Conservation (phyloP, 92 coral and sea anemone species). For the Zoanthus solanderi region DNA sequence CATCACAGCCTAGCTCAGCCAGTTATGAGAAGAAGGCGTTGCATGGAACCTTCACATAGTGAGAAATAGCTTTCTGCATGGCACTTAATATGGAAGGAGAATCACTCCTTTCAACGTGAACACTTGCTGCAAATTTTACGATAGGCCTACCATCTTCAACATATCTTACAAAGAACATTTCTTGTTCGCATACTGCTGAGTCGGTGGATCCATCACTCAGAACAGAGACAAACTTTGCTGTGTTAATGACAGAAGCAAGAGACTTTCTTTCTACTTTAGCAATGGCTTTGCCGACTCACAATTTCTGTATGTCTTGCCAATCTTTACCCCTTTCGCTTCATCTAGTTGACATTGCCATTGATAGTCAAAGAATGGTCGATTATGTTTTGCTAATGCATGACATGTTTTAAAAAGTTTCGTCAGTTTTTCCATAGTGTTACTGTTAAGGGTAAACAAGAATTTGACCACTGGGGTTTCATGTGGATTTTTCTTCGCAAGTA, state of each 20-base stretch:
- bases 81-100: neutral
- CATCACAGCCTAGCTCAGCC: neutral
- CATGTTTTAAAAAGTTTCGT: conserved; percentile 6
- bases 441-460: too few relatives aligned
- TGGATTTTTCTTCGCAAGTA: too few relatives aligned
- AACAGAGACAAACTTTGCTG: neutral
- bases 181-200: neutral
- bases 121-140: neutral
- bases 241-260: neutral
- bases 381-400: neutral
- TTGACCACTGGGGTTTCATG: too few relatives aligned
- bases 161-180: neutral
- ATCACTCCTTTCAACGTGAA: neutral
- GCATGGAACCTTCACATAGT: neutral
- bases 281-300: conserved; percentile 37
- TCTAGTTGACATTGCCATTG: conserved; percentile 29
- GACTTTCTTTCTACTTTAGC: conserved; percentile 34
- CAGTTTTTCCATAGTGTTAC: neutral
- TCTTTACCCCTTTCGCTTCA: conserved; percentile 40
- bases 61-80: neutral
- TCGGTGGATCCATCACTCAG: neutral
- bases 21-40: too few relatives aligned
- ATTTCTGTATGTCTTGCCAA: conserved; percentile 38
- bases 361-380: conserved; percentile 40
- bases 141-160: neutral